These are phyloP conservation scores for Promerops cafer DNA, from an alignment of 2,113 vertebrate genomes.

Conservation along the genomic window DNA sequence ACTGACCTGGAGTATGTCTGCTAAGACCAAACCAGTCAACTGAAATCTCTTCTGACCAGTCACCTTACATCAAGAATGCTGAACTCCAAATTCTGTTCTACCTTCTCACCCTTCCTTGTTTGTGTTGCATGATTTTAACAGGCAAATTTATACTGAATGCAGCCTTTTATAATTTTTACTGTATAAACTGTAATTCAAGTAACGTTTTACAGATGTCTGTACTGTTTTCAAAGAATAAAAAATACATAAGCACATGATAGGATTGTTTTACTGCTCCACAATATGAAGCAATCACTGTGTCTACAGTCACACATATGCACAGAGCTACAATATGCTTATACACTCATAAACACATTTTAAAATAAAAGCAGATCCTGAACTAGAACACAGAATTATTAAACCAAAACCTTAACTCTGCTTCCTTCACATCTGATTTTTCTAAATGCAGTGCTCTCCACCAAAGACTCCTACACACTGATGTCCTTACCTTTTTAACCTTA, in stretches of 20 bases:
- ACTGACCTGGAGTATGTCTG: neutral
- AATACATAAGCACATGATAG: neutral
- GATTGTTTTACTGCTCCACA: neutral
- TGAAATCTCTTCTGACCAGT: neutral
- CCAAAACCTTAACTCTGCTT: neutral
- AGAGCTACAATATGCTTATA: neutral
- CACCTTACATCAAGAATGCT: neutral
- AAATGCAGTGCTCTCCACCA: neutral
- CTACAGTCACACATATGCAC: neutral
- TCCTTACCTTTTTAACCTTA: neutral
- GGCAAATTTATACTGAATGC: neutral
- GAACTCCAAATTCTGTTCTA: neutral
- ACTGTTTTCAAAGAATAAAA: neutral
- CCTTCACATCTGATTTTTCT: neutral
- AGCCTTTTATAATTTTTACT: neutral
- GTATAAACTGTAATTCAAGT: neutral
- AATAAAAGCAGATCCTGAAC: neutral
- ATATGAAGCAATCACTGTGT: neutral
- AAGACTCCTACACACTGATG: neutral
- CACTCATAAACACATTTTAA: neutral
- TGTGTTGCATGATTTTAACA: neutral
- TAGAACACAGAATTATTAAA: neutral
- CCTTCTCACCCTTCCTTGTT: neutral
- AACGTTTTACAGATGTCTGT: neutral
- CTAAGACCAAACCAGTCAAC: neutral